A percentile compares a stretch with the other conserved stretches of the same genome.
phyloP scores from a whole-genome alignment of 1,140 invertebrate species.

The Dendroctonus ponderosae region DNA sequence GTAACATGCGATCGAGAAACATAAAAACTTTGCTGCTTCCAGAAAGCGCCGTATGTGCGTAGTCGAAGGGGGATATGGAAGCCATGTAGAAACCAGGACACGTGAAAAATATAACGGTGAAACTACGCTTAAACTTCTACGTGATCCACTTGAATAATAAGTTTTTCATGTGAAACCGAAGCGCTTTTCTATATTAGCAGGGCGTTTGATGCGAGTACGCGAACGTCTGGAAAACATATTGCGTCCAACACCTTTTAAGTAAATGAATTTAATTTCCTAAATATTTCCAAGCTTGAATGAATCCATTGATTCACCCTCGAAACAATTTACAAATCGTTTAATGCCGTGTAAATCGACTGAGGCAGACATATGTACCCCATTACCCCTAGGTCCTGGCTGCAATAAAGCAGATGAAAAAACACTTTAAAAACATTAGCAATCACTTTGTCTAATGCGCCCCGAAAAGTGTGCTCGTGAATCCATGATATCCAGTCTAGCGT shows the following conservation, averaged over 20 bases:
- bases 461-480: slow-evolving; percentile 16
- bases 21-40: too few relatives aligned
- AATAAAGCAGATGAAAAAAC: slow-evolving; percentile 4
- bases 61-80: slow-evolving; percentile 1
- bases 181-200: too few relatives aligned
- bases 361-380: too few relatives aligned
- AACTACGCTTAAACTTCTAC: slow-evolving; percentile 33
- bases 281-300: too few relatives aligned
- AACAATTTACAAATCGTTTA: too few relatives aligned
- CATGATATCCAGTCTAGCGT: slow-evolving; percentile 10
- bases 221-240: too few relatives aligned
- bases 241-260: too few relatives aligned
- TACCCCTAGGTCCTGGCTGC: background rate
- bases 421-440: slow-evolving; percentile 2
- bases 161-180: slow-evolving; percentile 15
- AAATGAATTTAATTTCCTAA: too few relatives aligned
- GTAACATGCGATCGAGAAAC: too few relatives aligned
- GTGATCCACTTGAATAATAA: slow-evolving; percentile 33
- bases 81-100: slow-evolving; percentile 22
- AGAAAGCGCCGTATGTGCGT: background rate
- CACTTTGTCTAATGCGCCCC: slow-evolving; percentile 14
- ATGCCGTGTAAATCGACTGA: too few relatives aligned
- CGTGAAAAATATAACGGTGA: slow-evolving; percentile 33
- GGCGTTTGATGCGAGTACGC: too few relatives aligned
- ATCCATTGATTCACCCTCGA: too few relatives aligned